phyloP scores from a whole-genome alignment of 2,888 invertebrate species.

The Rhagophthalmus giganteus region DNA sequence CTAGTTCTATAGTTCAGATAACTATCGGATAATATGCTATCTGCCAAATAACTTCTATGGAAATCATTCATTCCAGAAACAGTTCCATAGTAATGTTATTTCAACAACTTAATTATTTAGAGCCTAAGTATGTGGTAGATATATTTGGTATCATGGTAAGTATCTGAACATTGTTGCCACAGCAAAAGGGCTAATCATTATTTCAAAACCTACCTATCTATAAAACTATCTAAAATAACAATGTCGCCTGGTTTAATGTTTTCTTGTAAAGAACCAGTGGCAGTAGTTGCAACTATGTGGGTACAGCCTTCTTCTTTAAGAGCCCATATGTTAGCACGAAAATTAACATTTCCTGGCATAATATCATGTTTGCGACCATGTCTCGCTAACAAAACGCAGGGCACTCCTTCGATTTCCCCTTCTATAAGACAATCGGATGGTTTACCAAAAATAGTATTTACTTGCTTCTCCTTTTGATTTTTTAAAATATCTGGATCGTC shows the following conservation, averaged over 20 bases:
- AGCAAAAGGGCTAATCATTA: no score
- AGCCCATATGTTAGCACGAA: slow-evolving; percentile 95
- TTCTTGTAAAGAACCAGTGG: slow-evolving; percentile 90
- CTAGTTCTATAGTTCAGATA: no score
- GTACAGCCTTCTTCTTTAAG: slow-evolving; percentile 85
- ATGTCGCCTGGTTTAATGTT: slow-evolving; percentile 86
- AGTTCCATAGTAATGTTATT: no score
- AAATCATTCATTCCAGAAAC: no score
- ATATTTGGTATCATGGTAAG: no score
- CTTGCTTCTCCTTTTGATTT: slow-evolving; percentile 64
- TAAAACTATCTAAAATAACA: slow-evolving; percentile 83
- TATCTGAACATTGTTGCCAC: no score
- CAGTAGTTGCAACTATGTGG: slow-evolving; percentile 90
- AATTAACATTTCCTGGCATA: slow-evolving; percentile 89
- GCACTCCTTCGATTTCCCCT: slow-evolving; percentile 80
- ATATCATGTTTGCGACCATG: slow-evolving; percentile 71
- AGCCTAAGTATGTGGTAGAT: no score
- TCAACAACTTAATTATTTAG: no score
- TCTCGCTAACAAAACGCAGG: slow-evolving; percentile 74
- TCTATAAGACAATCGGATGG: slow-evolving; percentile 77
- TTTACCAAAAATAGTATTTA: slow-evolving; percentile 79
- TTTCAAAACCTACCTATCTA: slow-evolving; percentile 71
- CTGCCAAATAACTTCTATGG: no score
- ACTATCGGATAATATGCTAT: no score
- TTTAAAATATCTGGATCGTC: slow-evolving; percentile 84